phyloP scores from a whole-genome alignment of 2,888 invertebrate genomes.

The Coelinius sp. region DNA sequence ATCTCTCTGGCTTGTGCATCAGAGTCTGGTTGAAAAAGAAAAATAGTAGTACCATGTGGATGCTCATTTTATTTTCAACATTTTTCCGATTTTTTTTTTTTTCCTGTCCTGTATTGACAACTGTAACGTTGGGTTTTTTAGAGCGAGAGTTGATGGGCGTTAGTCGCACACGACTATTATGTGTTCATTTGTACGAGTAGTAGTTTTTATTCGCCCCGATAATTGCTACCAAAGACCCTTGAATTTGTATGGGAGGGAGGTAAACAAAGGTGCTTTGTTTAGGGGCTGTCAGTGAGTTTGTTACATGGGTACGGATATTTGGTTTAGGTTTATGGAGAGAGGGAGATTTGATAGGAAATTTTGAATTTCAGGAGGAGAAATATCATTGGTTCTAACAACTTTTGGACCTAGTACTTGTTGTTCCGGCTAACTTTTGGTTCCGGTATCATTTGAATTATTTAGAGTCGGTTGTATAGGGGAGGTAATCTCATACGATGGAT shows the following conservation, averaged over 20 bases:
- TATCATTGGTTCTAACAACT: too few relatives aligned
- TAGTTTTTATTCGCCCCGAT: conserved; percentile 35
- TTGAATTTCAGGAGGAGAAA: too few relatives aligned
- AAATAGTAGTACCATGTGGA: conserved; percentile 37
- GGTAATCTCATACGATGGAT: too few relatives aligned
- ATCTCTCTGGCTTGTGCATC: conserved; percentile 35
- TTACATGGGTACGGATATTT: neutral
- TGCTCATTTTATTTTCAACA: conserved; percentile 4
- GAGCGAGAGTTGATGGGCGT: neutral
- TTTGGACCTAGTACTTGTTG: too few relatives aligned
- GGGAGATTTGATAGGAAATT: too few relatives aligned
- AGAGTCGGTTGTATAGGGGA: too few relatives aligned
- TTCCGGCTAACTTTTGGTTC: too few relatives aligned
- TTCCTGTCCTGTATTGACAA: conserved; percentile 13
- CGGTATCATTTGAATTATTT: too few relatives aligned
- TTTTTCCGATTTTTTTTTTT: neutral
- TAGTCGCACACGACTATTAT: conserved; percentile 7
- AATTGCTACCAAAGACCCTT: conserved; percentile 29
- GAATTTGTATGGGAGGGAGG: neutral
- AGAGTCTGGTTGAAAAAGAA: conserved; percentile 34
- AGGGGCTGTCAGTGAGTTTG: neutral
- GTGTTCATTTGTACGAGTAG: conserved; percentile 9
- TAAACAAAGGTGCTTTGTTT: conserved; percentile 1
- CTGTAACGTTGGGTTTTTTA: conserved; percentile 14
- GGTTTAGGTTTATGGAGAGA: too few relatives aligned